Base-by-base conservation (phyloP, 1,140 invertebrate genomes). In the Platyscapa corneri region DNA sequence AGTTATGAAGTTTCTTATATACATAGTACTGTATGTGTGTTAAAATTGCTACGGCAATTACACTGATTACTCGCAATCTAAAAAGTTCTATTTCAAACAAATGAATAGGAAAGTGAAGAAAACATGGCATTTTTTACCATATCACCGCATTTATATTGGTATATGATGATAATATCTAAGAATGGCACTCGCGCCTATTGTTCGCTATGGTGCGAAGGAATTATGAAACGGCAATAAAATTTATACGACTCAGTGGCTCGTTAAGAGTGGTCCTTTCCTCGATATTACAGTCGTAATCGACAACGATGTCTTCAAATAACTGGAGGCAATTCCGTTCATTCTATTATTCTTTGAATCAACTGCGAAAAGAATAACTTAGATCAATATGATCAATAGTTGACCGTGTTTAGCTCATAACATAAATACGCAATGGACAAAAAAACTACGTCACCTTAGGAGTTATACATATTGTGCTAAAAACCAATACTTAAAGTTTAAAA, bases 141-240 rank as follows among this genome's bases (percentile, higher is more conserved):
- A 46, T 0, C 34, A 30, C 3, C 12, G 46, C 30, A 60, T 77
- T 84, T 80, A 74, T 76, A 85, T 85, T 42, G 32, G 78, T 39
- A 76, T 39, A 60, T 67, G 60, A 72, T 79, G 89, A 90, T 90
- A 90, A 90, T 90, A 89, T 89, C 81, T 64, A 74, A 77, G 84
- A 89, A 85, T 70, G 86, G 85, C 84, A 75, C 74, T 82, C 60
- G 86, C 56, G 87, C 88, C 86, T 88, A 90, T 90, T 90, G 89
- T 90, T 90, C 87, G 79, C 87, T 86, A 65, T 80, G 86, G 87
- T 88, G 74, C 85, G 81, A 83, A 85, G 88, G 90, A 91, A 90
- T 90, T 90, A 91, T 91, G 89, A 82, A 86, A 90, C 88, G 88
- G 88, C 88, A 89, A 91, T 92, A 91, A 92, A 91, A 91, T 91